Evolutionary conservation across 2,113 vertebrate genomes (phyloP).

Genomic region (Larimichthys polyactis): DNA sequence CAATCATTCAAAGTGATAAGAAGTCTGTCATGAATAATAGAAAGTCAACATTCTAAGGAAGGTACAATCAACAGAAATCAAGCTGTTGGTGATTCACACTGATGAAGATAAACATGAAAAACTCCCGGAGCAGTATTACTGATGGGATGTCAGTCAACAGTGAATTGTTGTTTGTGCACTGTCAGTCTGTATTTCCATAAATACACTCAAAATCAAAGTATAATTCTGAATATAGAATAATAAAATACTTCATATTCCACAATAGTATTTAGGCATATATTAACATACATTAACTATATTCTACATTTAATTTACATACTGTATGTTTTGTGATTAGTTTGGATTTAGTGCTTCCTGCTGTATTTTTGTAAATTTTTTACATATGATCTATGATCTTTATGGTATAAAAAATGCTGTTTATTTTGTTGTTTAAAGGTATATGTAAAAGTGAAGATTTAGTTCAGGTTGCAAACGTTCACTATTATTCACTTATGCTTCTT

Average conservation of each 20-base stretch:
- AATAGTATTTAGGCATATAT: too few relatives aligned
- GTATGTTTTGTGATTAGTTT: not conserved
- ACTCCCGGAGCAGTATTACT: not conserved
- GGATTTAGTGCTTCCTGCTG: not conserved
- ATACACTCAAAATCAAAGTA: not conserved
- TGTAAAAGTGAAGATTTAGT: too few relatives aligned
- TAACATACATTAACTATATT: not conserved
- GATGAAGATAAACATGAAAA: not conserved
- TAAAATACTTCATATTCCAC: not conserved
- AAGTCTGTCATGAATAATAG: not conserved
- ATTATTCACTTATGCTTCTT: too few relatives aligned
- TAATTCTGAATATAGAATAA: not conserved
- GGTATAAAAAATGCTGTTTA: not conserved
- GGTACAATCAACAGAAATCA: slow-evolving; percentile 5
- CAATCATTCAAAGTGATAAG: slow-evolving; percentile 21
- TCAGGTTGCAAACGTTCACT: too few relatives aligned
- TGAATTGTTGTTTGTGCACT: not conserved
- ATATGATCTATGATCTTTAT: not conserved
- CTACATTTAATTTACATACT: not conserved
- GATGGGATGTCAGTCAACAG: slow-evolving; percentile 5
- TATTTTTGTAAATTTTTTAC: not conserved
- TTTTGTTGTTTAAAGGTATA: not conserved
- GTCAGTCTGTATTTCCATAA: not conserved
- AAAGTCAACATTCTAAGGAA: not conserved
- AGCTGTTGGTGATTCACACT: not conserved